phyloP scores from a whole-genome alignment of 35 echinoderm and acorn worm genomes.

The Lytechinus pictus region DNA sequence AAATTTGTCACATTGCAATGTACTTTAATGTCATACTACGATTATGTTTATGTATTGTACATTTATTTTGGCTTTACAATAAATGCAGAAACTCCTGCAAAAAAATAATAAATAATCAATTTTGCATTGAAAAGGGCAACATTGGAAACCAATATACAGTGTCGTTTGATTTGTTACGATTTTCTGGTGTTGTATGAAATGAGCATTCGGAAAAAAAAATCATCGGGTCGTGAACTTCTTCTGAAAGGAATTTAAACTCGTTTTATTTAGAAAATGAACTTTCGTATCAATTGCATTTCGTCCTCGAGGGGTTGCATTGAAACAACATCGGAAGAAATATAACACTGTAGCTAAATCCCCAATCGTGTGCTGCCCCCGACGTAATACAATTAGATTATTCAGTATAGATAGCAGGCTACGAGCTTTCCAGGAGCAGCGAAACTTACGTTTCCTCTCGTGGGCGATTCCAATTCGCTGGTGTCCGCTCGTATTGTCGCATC shows the following conservation, averaged over 20 bases:
- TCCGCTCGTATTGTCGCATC: neutral
- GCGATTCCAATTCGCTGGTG: slow-evolving; percentile 34
- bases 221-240: neutral
- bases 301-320: neutral
- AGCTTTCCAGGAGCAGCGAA: neutral
- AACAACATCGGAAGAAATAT: slow-evolving; percentile 43
- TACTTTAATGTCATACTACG: no score
- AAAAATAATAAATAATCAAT: no score
- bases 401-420: neutral
- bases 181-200: neutral
- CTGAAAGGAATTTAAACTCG: neutral
- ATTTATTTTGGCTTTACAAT: no score
- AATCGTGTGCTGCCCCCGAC: neutral
- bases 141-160: no score
- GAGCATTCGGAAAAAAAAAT: neutral
- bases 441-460: neutral
- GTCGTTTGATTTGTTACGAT: neutral
- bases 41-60: no score
- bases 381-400: neutral
- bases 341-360: neutral
- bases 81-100: no score
- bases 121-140: no score
- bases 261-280: slow-evolving; percentile 27
- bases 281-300: neutral
- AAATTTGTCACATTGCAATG: no score